A percentile compares a stretch with the other conserved stretches of the same genome.
phyloP scores from a whole-genome alignment of 2,797 vertebrate genomes.

The Balearica regulorum region DNA sequence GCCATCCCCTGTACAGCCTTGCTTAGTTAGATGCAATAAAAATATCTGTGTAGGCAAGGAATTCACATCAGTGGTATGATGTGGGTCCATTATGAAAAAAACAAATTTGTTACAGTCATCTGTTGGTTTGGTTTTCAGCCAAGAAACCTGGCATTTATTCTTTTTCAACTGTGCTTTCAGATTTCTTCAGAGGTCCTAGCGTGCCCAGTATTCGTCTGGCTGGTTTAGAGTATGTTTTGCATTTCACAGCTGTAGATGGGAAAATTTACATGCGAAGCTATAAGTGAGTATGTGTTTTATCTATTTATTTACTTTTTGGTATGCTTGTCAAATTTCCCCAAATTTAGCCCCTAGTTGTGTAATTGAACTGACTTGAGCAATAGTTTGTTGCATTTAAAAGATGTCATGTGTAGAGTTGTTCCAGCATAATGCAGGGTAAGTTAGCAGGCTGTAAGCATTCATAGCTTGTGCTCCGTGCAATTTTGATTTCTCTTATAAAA shows the following conservation, averaged over 20 bases:
- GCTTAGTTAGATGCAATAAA: not conserved
- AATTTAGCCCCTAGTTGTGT: not conserved
- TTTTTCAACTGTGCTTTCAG: slow-evolving; percentile 67
- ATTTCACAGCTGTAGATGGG: slow-evolving; percentile 91
- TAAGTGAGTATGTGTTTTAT: slow-evolving; percentile 76
- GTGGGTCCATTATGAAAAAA: not conserved
- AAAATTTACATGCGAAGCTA: slow-evolving; percentile 94
- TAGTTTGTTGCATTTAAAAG: not conserved
- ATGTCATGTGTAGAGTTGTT: not conserved
- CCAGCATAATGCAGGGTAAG: not conserved
- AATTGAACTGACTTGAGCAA: not conserved
- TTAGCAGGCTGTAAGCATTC: not conserved
- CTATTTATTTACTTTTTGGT: not conserved
- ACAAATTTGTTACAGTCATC: not conserved
- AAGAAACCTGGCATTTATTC: not conserved
- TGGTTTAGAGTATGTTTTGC: slow-evolving; percentile 88
- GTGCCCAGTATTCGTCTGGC: slow-evolving; percentile 87
- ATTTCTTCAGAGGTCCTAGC: slow-evolving; percentile 92
- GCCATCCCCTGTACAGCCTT: not conserved
- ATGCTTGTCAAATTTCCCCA: not conserved
- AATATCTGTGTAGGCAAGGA: not conserved
- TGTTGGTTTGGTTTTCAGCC: not conserved
- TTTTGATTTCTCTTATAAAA: not conserved
- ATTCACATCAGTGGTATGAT: not conserved
- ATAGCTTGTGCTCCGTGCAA: accelerated